Evolutionary conservation across 37 sponge, comb jelly and placozoan species (phyloP), one percentile per base, ranked within the genome.

Genomic region (Cliona cf. orientalis): DNA sequence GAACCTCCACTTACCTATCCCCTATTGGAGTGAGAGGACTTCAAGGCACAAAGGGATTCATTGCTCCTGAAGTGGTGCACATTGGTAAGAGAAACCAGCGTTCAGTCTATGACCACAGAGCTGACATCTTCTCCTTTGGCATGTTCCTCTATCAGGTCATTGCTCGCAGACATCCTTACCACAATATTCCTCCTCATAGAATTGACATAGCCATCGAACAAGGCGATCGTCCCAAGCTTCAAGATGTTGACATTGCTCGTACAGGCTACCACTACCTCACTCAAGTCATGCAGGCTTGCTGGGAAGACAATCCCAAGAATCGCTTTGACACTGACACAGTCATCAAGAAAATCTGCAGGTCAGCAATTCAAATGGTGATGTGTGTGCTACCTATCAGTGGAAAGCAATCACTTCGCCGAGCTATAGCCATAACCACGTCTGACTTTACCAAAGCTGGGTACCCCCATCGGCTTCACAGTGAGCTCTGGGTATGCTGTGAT

Each of bases 81-180:
- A 84, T 89, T 45, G 85, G 86, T 11, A 90, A 87, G 57, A 80
- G 66, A 33, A 86, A 87, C 38, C 81, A 90, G 43, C 76, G 76
- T 6, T 87, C 88, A 3, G 84, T 79, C 23, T 96, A 96, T 59
- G 81, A 90, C 59, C 87, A 80, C 80, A 84, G 58, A 35, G 97
- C 90, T 7, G 97, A 96, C 74, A 82, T 93, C 22, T 96, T 92
- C 69, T 89, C 97, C 21, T 93, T 85, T 80, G 91, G 71, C 22
- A 96, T 96, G 94, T 56, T 91, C 34, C 85, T 96, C 63, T 96
- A 93, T 74, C 88, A 96, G 70, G 63, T 96, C 83, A 84, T 96
- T 4, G 84, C 91, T 41, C 86, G 91, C 26, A 43, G 86, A 21
- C 74, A 90, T 58, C 97, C 97, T 17, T 96, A 80, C 46, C 70